phyloP scores from a whole-genome alignment of 1,140 invertebrate genomes.

The Drosophila neocordata region DNA sequence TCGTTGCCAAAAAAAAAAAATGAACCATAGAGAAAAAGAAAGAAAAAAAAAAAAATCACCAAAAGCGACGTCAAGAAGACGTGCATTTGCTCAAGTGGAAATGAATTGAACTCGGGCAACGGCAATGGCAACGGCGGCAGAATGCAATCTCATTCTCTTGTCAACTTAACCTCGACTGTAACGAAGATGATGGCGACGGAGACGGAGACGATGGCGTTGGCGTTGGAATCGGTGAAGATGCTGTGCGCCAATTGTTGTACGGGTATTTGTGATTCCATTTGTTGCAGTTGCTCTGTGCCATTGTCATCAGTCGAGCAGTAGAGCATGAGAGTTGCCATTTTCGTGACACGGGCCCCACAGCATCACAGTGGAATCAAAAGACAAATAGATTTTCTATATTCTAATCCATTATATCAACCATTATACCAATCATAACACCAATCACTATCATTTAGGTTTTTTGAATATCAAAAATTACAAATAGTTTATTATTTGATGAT shows the following conservation, averaged over 20 bases:
- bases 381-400: no score
- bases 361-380: neutral
- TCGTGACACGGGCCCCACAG: neutral
- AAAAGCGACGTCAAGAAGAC: constrained; percentile 59
- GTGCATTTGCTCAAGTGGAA: constrained; percentile 80
- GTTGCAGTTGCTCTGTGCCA: constrained; percentile 18
- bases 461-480: no score
- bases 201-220: neutral
- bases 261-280: constrained; percentile 17
- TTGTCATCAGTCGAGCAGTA: constrained; percentile 38
- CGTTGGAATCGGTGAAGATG: constrained; percentile 24
- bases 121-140: constrained; percentile 44
- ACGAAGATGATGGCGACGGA: constrained; percentile 25
- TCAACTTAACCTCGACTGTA: constrained; percentile 76
- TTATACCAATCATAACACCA: no score
- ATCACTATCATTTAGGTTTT: no score
- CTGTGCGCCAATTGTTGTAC: constrained; percentile 22
- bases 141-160: constrained; percentile 81
- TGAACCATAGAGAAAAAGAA: neutral
- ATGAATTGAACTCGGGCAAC: constrained; percentile 75
- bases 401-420: no score
- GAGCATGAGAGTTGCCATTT: constrained; percentile 6
- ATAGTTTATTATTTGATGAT: no score
- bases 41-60: constrained; percentile 11
- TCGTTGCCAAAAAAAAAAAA: constrained; percentile 26